Percentiles rank a stretch among this genome's conserved stretches.
phyloP scores from a whole-genome alignment of 2,888 invertebrate genomes.

The Argyra leucocephala region DNA sequence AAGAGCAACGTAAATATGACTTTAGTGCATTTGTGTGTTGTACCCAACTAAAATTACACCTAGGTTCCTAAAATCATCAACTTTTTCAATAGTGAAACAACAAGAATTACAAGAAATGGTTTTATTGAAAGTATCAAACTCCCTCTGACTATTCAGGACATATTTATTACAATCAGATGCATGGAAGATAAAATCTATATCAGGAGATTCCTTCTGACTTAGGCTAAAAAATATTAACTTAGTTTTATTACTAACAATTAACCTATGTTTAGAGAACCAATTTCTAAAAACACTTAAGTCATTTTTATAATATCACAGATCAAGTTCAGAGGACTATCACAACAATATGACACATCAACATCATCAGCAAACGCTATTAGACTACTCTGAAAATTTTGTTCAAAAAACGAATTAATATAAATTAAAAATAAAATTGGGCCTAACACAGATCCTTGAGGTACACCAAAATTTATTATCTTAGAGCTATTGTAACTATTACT shows the following conservation, averaged over 20 bases:
- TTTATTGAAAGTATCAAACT: not conserved
- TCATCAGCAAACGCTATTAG: not conserved
- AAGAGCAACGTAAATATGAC: too few species aligned
- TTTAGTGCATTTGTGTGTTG: too few species aligned
- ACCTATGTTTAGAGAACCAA: not conserved
- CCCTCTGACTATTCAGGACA: not conserved
- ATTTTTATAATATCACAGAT: not conserved
- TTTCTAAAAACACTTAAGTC: not conserved
- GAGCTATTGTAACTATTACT: not conserved
- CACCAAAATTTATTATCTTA: not conserved
- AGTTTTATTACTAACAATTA: not conserved
- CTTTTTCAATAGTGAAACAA: too few species aligned
- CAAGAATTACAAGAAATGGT: not conserved
- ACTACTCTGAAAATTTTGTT: not conserved
- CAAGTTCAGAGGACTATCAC: not conserved
- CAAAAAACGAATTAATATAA: not conserved
- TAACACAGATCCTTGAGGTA: not conserved
- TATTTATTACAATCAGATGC: not conserved
- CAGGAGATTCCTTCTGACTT: not conserved
- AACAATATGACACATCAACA: not conserved
- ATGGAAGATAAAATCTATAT: slow-evolving; percentile 4
- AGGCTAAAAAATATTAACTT: slow-evolving; percentile 2
- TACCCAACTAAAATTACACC: too few species aligned
- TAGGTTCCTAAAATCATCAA: too few species aligned
- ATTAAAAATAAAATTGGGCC: not conserved